Conservation (phyloP, 2,113 vertebrate genomes). For the Neodon shergylaensis region DNA sequence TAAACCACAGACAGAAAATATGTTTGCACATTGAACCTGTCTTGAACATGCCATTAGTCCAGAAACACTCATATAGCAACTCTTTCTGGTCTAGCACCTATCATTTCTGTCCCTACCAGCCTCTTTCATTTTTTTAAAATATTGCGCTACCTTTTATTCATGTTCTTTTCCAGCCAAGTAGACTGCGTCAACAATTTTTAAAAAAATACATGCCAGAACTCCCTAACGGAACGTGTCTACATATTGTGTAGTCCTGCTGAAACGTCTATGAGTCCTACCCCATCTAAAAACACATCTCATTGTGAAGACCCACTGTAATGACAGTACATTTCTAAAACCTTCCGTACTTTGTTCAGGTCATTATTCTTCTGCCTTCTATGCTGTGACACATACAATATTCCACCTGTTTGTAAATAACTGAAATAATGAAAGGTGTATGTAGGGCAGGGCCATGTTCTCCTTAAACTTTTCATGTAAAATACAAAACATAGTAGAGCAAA, state of each 20-base stretch:
- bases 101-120: neutral
- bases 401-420: neutral
- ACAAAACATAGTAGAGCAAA: neutral
- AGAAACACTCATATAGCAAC: neutral
- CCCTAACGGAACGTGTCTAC: neutral
- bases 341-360: neutral
- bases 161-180: neutral
- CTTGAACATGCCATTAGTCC: neutral
- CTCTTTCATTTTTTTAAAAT: neutral
- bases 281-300: neutral
- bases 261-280: neutral
- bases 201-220: neutral
- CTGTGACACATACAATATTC: neutral
- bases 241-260: neutral
- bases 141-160: neutral
- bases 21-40: neutral
- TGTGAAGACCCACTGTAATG: neutral
- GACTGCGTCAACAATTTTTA: neutral
- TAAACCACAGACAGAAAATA: neutral
- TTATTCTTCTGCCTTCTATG: neutral
- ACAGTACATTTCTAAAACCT: neutral
- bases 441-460: neutral
- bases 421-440: neutral
- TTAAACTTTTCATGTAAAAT: neutral
- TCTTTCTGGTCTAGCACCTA: neutral